A percentile compares a stretch with the other conserved stretches of the same genome.
phyloP scores from a whole-genome alignment of 2,888 invertebrate species.

The Meliscaeva auricollis region DNA sequence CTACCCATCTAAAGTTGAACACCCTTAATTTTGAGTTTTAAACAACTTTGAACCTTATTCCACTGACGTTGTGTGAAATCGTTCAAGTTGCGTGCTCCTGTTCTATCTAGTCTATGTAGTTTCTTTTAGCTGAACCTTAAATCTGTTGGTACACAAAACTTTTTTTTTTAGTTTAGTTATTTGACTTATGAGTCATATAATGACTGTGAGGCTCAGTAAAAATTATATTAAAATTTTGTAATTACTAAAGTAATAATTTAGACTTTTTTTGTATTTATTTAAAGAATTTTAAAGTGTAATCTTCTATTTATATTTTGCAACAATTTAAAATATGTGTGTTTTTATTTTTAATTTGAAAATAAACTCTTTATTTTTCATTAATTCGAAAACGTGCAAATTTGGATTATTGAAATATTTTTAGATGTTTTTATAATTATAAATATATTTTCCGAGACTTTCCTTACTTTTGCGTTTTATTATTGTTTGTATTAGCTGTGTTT shows the following conservation, averaged over 20 bases:
- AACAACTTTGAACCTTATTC: no score
- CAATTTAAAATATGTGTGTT: neutral
- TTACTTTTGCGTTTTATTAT: constrained; percentile 55
- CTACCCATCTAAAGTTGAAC: no score
- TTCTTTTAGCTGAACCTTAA: no score
- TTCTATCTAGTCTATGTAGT: no score
- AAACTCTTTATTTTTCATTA: neutral
- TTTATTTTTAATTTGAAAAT: neutral
- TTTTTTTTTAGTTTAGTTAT: no score
- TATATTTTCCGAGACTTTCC: constrained; percentile 18
- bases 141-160: no score
- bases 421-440: neutral
- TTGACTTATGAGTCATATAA: no score
- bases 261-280: neutral
- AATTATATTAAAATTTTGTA: neutral
- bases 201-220: no score
- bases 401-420: neutral
- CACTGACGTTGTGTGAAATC: no score
- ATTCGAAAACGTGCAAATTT: neutral
- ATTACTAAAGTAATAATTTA: no score
- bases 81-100: no score
- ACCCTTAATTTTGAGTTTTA: no score
- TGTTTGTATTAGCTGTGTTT: neutral
- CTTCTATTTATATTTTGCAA: constrained; percentile 7
- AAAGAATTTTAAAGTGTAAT: constrained; percentile 2